Evolutionary conservation across 2,797 vertebrate genomes (phyloP).

Genomic region (Anguilla obscura): DNA sequence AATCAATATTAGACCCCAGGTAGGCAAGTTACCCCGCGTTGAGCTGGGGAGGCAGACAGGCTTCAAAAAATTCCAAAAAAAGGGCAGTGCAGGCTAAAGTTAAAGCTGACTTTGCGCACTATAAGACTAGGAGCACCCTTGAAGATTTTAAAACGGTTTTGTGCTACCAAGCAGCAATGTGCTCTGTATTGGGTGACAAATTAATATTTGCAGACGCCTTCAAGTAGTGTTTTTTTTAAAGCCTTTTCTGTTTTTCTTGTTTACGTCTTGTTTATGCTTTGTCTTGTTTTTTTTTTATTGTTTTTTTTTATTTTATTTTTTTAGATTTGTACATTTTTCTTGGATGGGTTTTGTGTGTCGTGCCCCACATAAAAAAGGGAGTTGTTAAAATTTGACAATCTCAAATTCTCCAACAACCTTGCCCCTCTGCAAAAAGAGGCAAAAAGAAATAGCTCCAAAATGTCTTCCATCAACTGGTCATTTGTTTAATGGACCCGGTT

Average conservation of each 20-base stretch:
- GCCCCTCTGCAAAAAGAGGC: background rate
- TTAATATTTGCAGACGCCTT: background rate
- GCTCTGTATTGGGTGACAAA: background rate
- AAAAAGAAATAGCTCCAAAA: background rate
- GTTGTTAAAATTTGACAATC: background rate
- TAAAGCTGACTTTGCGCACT: background rate
- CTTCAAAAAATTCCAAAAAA: background rate
- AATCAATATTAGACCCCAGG: background rate
- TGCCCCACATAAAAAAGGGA: no score
- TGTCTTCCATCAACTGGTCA: background rate
- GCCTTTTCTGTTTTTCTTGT: no score
- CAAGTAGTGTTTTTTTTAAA: no score
- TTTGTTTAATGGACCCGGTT: background rate
- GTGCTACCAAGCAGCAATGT: background rate
- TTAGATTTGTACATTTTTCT: no score
- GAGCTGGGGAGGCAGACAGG: background rate
- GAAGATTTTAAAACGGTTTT: background rate
- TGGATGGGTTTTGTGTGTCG: no score
- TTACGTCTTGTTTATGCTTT: no score
- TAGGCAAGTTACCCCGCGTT: background rate
- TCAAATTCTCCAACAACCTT: background rate
- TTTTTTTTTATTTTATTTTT: no score
- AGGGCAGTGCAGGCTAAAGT: background rate
- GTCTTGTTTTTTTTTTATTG: no score
- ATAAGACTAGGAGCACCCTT: background rate